phyloP scores from a whole-genome alignment of 2,888 invertebrate species.

The Drosophila anceps region DNA sequence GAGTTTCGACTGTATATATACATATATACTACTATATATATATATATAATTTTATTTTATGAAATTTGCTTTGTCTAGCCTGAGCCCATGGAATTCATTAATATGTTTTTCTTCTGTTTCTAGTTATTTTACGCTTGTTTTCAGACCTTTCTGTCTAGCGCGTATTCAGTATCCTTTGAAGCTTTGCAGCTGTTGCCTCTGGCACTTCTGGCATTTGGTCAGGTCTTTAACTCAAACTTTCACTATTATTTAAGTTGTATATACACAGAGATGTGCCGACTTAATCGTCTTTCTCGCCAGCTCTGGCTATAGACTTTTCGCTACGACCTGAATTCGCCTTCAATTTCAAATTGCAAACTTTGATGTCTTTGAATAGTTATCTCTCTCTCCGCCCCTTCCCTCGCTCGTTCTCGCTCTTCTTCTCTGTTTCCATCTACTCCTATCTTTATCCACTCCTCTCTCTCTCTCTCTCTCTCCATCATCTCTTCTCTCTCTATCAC shows the following conservation, averaged over 20 bases:
- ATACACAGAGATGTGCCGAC: too few species aligned
- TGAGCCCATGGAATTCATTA: too few species aligned
- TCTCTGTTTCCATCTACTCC: too few species aligned
- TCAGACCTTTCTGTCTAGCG: too few species aligned
- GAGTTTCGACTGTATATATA: constrained; percentile 31
- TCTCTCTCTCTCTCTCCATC: background rate
- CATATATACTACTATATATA: background rate
- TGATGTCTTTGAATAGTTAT: background rate
- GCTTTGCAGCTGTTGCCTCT: background rate
- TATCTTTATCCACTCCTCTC: background rate
- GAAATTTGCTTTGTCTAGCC: background rate
- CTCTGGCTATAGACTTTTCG: too few species aligned
- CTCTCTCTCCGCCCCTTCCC: background rate
- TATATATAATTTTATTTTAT: background rate
- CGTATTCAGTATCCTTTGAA: too few species aligned
- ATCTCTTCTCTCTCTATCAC: too few species aligned
- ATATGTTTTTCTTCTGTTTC: too few species aligned
- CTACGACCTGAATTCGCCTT: background rate
- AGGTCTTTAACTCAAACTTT: background rate
- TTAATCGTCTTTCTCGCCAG: too few species aligned
- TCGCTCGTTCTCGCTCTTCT: background rate
- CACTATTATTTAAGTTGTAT: too few species aligned
- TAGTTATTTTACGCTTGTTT: too few species aligned
- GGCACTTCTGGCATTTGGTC: background rate
- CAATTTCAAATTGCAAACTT: background rate